These are phyloP conservation scores for Trematomus bernacchii DNA, from an alignment of 2,797 vertebrate genomes.

Conservation along the genomic window DNA sequence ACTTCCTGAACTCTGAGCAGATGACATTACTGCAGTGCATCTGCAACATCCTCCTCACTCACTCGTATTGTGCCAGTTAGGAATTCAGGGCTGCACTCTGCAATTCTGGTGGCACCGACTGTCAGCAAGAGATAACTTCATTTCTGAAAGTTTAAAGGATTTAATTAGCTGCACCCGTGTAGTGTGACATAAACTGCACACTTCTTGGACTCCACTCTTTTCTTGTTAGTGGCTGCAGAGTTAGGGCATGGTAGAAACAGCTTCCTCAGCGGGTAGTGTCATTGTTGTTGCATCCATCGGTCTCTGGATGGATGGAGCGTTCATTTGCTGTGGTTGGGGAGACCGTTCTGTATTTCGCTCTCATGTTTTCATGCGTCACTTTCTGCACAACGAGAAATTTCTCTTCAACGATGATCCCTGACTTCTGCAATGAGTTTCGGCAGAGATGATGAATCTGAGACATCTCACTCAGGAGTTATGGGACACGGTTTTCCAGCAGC, in stretches of 20 bases:
- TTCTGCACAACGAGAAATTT: conserved; percentile 18
- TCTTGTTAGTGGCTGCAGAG: conserved; percentile 29
- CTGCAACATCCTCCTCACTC: conserved; percentile 19
- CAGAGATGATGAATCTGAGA: conserved; percentile 52
- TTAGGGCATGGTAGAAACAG: not conserved
- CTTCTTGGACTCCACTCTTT: conserved; percentile 41
- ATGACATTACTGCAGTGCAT: conserved; percentile 34
- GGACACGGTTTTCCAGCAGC: conserved; percentile 21
- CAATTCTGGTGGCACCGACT: conserved; percentile 46
- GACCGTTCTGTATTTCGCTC: conserved; percentile 54
- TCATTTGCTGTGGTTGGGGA: conserved; percentile 32
- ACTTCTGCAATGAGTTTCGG: conserved; percentile 54
- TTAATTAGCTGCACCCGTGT: conserved; percentile 65
- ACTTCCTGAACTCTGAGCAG: conserved; percentile 11
- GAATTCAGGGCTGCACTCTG: conserved; percentile 37
- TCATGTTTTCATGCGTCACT: conserved; percentile 37
- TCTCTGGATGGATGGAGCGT: conserved; percentile 23
- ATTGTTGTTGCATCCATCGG: conserved; percentile 46
- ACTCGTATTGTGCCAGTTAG: conserved; percentile 3
- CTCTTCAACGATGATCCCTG: conserved; percentile 38
- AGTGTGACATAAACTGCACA: conserved; percentile 54
- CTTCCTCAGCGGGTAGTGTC: conserved; percentile 50
- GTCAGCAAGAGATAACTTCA: conserved; percentile 67
- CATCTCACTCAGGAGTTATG: conserved; percentile 50
- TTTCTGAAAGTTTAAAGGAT: conserved; percentile 55